A percentile compares a stretch with the other conserved stretches of the same genome.
Conservation (phyloP, 2,113 vertebrate species). For the Leucopternis melanops region DNA sequence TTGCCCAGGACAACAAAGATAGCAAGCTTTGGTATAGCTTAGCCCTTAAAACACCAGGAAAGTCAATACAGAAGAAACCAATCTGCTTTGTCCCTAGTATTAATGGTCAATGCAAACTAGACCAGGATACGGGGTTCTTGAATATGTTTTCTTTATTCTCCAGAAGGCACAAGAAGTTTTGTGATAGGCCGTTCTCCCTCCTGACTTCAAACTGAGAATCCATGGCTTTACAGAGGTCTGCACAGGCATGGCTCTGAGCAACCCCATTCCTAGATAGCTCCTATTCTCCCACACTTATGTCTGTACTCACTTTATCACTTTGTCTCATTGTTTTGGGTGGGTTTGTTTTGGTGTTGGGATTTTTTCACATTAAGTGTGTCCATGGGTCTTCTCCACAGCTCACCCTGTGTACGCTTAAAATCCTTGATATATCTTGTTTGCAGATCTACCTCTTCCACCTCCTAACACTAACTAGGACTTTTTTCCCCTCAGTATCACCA, state of each 20-base stretch:
- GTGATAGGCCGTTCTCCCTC: background rate
- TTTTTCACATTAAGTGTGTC: background rate
- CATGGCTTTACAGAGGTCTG: background rate
- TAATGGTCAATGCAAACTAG: background rate
- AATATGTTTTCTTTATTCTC: background rate
- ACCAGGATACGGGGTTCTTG: background rate
- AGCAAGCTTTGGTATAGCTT: background rate
- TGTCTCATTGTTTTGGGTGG: background rate
- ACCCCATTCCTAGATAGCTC: background rate
- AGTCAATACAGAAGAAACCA: background rate
- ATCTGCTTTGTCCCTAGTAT: background rate
- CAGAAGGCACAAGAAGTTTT: background rate
- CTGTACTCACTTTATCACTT: background rate
- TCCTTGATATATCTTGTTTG: background rate
- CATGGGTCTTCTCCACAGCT: background rate
- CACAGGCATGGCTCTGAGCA: background rate
- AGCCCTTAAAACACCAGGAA: background rate
- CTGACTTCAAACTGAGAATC: background rate
- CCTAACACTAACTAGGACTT: background rate
- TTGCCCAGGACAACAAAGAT: background rate
- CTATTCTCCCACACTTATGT: background rate
- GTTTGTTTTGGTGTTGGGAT: background rate
- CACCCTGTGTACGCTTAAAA: background rate
- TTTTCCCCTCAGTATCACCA: background rate
- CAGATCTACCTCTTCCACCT: background rate